Evolutionary conservation across 2,888 invertebrate species (phyloP).

Genomic region (Xanthorhoe spadicearia): DNA sequence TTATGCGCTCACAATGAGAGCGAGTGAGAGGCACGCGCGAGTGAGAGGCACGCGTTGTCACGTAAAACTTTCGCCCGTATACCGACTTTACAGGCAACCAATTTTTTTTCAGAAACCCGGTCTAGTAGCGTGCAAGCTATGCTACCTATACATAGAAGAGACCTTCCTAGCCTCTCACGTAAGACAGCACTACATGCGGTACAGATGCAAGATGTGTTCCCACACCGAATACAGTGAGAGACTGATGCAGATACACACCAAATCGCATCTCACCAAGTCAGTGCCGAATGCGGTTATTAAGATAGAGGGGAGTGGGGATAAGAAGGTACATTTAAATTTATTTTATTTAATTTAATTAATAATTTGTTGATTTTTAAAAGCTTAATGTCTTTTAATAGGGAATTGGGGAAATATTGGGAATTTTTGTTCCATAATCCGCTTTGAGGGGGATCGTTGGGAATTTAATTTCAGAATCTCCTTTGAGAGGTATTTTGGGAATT

Average conservation of each 20-base stretch:
- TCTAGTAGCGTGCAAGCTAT: constrained; percentile 63
- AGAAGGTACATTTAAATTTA: constrained; percentile 40
- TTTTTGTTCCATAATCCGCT: background rate
- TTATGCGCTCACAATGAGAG: no score
- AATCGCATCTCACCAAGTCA: constrained; percentile 50
- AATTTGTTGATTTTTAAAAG: constrained; percentile 44
- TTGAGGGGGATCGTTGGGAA: no score
- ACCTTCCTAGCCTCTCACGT: constrained; percentile 51
- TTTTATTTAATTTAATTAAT: no score
- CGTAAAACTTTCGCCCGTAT: no score
- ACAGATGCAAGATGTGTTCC: constrained; percentile 64
- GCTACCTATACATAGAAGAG: constrained; percentile 65
- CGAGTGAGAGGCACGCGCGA: no score
- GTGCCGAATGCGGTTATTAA: constrained; percentile 54
- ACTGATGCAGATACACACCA: constrained; percentile 56
- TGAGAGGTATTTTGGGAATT: no score
- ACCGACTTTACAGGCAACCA: no score
- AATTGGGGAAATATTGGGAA: constrained; percentile 10
- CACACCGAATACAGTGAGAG: constrained; percentile 54
- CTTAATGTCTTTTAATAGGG: constrained; percentile 33
- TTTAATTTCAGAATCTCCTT: no score
- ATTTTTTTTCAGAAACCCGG: constrained; percentile 56
- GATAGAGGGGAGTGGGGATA: constrained; percentile 52
- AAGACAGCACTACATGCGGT: constrained; percentile 60
- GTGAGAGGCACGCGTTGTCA: no score